Evolutionary conservation across 2,797 vertebrate genomes (phyloP).

Genomic region (Microctenopoma lineatum): DNA sequence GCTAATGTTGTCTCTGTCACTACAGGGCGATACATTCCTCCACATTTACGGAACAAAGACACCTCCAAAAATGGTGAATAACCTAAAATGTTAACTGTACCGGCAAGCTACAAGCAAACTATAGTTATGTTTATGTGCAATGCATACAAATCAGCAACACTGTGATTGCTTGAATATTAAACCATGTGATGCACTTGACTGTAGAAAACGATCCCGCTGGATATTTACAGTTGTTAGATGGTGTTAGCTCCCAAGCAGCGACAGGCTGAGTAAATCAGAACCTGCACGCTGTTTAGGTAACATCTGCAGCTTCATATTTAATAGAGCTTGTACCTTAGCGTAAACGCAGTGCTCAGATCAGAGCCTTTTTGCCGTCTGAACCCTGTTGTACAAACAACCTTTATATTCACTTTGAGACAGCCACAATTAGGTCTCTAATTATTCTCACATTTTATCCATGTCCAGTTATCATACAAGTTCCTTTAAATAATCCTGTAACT

Average conservation of each 20-base stretch:
- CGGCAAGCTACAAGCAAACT: slow-evolving; percentile 1
- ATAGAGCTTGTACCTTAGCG: not conserved
- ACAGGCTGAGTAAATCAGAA: no score
- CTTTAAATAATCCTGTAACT: not conserved
- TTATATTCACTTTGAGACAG: no score
- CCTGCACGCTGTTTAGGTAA: no score
- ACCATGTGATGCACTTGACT: no score
- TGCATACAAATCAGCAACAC: no score
- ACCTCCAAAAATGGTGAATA: slow-evolving; percentile 80
- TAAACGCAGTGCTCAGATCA: not conserved
- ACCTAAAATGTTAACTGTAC: slow-evolving; percentile 37
- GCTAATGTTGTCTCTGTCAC: slow-evolving; percentile 51
- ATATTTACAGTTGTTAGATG: not conserved
- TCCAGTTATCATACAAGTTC: not conserved
- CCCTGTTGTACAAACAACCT: not conserved
- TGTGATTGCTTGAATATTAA: no score
- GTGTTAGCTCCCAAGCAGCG: not conserved
- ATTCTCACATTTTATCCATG: no score
- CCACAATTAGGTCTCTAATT: no score
- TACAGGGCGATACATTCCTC: slow-evolving; percentile 94
- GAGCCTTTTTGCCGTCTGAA: not conserved
- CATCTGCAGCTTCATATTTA: not conserved
- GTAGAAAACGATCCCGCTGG: no score
- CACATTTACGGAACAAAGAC: slow-evolving; percentile 95
- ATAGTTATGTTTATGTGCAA: not conserved